Evolutionary conservation across 2,888 invertebrate genomes (phyloP).

Genomic region (Drosophila mimica): DNA sequence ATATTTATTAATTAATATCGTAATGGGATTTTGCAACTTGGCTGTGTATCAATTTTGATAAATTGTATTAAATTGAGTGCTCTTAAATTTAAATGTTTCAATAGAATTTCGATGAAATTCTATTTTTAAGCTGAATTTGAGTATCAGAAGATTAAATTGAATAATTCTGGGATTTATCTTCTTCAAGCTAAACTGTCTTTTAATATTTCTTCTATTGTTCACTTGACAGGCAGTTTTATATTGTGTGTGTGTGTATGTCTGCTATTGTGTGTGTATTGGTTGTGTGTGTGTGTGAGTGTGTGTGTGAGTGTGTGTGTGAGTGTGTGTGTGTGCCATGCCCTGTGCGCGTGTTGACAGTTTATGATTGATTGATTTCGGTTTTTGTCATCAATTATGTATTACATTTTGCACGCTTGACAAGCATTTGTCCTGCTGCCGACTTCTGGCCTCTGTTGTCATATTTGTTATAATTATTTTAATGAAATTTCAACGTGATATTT

Average conservation of each 20-base stretch:
- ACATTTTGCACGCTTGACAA: conserved; percentile 73
- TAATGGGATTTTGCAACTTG: conserved; percentile 40
- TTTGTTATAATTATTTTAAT: conserved; percentile 74
- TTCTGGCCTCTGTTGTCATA: conserved; percentile 8
- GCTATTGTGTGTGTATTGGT: background rate
- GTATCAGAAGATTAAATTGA: conserved; percentile 4
- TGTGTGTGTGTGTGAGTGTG: conserved; percentile 6
- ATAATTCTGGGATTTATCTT: conserved; percentile 7
- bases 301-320: conserved; percentile 4
- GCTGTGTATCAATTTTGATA: conserved; percentile 9
- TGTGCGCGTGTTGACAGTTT: conserved; percentile 65
- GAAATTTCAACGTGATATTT: conserved; percentile 66
- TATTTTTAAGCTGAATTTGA: conserved; percentile 26
- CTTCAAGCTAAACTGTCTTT: conserved; percentile 7
- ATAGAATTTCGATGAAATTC: background rate
- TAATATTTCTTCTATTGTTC: conserved; percentile 13
- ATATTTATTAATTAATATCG: conserved; percentile 38
- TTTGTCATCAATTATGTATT: conserved; percentile 76
- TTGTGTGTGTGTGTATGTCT: conserved; percentile 14
- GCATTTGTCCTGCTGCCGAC: conserved; percentile 46
- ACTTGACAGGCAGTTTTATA: conserved; percentile 33
- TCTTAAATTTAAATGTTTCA: conserved; percentile 1
- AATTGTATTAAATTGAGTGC: conserved; percentile 19
- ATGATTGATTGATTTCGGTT: conserved; percentile 79
- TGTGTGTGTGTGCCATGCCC: background rate